These are phyloP conservation scores for Esperia sulphurella DNA, from an alignment of 2,888 invertebrate species.

Conservation along the genomic window DNA sequence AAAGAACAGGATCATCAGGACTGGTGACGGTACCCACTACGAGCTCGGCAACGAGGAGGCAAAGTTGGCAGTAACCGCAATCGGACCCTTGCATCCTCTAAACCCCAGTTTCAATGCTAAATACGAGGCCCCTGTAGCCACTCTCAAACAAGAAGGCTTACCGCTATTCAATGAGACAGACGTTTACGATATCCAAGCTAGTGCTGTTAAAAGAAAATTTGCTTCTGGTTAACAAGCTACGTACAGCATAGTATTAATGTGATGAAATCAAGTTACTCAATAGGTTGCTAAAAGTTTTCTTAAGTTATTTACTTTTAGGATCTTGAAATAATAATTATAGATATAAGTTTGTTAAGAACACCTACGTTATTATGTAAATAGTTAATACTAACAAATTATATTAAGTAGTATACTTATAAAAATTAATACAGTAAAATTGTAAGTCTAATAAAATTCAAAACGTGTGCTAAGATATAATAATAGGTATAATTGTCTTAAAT, in stretches of 20 bases:
- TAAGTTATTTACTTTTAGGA: neutral
- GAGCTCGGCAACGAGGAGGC: conserved; percentile 62
- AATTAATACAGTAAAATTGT: no score
- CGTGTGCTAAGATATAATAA: no score
- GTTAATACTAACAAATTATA: no score
- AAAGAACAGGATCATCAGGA: conserved; percentile 75
- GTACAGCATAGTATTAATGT: no score
- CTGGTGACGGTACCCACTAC: conserved; percentile 83
- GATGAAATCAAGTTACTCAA: no score
- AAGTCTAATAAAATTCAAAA: no score
- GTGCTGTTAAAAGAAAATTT: neutral
- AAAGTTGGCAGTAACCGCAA: conserved; percentile 42
- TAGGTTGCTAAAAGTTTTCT: no score
- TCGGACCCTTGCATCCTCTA: conserved; percentile 56
- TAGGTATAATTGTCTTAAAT: no score
- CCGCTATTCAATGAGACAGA: conserved; percentile 60
- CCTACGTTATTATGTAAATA: neutral
- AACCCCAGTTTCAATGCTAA: conserved; percentile 58
- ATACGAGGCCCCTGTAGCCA: conserved; percentile 39
- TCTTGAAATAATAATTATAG: no score
- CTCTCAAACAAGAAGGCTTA: conserved; percentile 46
- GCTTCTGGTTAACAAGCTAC: neutral
- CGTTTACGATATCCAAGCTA: conserved; percentile 11
- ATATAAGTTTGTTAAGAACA: neutral
- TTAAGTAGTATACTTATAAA: no score